These are phyloP conservation scores for Catocala fraxini DNA, from an alignment of 2,888 invertebrate species.

Conservation along the genomic window DNA sequence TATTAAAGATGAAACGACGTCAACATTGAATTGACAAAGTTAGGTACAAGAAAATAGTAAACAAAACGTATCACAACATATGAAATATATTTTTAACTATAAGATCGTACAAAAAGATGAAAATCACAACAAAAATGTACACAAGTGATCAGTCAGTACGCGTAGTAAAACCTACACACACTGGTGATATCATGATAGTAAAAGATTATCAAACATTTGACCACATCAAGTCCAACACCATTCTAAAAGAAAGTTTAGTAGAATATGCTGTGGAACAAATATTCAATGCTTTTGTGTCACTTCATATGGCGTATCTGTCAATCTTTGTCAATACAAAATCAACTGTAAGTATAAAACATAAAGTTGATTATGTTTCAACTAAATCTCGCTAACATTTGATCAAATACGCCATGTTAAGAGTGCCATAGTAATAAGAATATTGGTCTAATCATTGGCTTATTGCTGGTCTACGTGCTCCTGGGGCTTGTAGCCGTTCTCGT, in stretches of 20 bases:
- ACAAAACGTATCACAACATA: slow-evolving; percentile 7
- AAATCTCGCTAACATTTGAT: no score
- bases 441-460: slow-evolving; percentile 44
- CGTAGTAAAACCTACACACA: slow-evolving; percentile 73
- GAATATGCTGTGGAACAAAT: slow-evolving; percentile 18
- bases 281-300: not conserved
- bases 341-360: no score
- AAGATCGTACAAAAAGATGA: slow-evolving; percentile 44
- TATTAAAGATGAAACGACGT: no score
- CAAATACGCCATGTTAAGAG: no score
- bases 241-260: slow-evolving; percentile 22
- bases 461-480: slow-evolving; percentile 76
- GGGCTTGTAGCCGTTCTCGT: slow-evolving; percentile 88
- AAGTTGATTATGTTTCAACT: no score
- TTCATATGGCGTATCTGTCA: not conserved
- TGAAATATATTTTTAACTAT: slow-evolving; percentile 41
- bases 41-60: slow-evolving; percentile 2
- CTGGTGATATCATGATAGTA: slow-evolving; percentile 12
- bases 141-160: slow-evolving; percentile 29
- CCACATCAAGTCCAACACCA: not conserved
- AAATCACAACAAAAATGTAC: slow-evolving; percentile 27
- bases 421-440: not conserved
- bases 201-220: not conserved
- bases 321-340: no score
- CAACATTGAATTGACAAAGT: no score